phyloP scores from a whole-genome alignment of 2,113 vertebrate genomes.

The Phodopus roborovskii region DNA sequence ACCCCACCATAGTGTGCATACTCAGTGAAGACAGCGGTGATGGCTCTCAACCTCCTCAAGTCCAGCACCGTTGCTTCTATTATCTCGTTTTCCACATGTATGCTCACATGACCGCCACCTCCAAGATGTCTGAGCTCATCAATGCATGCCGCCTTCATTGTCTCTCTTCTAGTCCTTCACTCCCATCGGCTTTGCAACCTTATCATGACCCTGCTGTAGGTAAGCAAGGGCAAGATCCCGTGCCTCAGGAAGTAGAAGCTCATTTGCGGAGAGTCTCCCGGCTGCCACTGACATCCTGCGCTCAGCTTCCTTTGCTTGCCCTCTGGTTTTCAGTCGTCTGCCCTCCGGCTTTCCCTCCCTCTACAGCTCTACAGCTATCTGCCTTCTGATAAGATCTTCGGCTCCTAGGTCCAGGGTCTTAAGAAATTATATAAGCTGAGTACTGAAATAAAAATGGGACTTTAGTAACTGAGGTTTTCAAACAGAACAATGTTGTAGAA shows the following conservation, averaged over 20 bases:
- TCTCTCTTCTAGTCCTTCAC: not conserved
- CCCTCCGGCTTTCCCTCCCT: not conserved
- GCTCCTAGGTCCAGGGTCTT: not conserved
- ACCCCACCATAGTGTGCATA: no score
- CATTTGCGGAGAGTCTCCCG: not conserved
- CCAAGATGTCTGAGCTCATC: not conserved
- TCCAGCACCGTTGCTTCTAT: accelerated
- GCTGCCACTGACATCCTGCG: not conserved
- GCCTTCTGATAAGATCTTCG: not conserved
- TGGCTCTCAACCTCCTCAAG: not conserved
- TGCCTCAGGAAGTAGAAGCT: not conserved
- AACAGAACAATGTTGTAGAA: not conserved
- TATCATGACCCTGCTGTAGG: accelerated
- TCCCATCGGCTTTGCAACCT: not conserved
- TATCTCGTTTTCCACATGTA: not conserved
- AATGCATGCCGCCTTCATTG: no score
- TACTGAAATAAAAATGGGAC: conserved; percentile 1
- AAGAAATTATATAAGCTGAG: not conserved
- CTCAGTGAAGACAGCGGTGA: not conserved
- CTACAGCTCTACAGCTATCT: not conserved
- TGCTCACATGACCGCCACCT: accelerated
- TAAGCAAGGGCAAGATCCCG: not conserved
- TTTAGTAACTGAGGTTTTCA: not conserved
- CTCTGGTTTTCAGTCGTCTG: not conserved
- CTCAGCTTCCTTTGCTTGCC: not conserved